Evolutionary conservation across 2,888 invertebrate genomes (phyloP).

Genomic region (Helicoverpa assulta): DNA sequence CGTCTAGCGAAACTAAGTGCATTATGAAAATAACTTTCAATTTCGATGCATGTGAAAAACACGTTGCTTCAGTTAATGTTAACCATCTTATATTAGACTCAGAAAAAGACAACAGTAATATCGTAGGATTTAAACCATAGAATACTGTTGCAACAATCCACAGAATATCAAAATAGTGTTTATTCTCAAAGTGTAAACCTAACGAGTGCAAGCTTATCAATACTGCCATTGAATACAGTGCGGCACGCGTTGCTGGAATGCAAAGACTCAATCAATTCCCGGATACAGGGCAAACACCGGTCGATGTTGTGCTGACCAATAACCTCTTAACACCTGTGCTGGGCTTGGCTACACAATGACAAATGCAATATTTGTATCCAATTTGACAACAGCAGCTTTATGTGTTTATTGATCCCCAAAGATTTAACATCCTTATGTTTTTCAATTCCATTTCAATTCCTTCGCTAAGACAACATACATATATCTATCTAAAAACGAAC

Average conservation of each 20-base stretch:
- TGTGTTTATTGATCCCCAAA: too few species aligned
- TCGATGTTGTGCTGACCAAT: slow-evolving; percentile 29
- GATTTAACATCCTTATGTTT: too few species aligned
- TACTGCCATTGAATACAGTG: slow-evolving; percentile 19
- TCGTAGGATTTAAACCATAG: too few species aligned
- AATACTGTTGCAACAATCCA: too few species aligned
- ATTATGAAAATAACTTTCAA: background rate
- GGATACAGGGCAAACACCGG: slow-evolving; percentile 42
- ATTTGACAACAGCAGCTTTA: too few species aligned
- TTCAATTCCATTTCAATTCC: background rate
- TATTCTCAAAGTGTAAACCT: background rate
- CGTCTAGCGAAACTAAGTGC: slow-evolving; percentile 30
- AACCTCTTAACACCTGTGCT: slow-evolving; percentile 4
- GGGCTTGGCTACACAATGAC: background rate
- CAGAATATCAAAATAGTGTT: background rate
- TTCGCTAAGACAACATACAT: background rate
- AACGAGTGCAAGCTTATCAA: slow-evolving; percentile 4
- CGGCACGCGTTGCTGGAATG: slow-evolving; percentile 32
- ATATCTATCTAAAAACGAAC: background rate
- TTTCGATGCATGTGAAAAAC: background rate
- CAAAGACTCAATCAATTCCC: slow-evolving; percentile 32
- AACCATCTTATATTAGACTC: too few species aligned
- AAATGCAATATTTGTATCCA: too few species aligned
- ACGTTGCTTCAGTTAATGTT: background rate
- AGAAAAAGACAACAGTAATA: background rate